These are phyloP conservation scores for Sandelia bainsii DNA, from an alignment of 2,797 vertebrate genomes.

Conservation along the genomic window DNA sequence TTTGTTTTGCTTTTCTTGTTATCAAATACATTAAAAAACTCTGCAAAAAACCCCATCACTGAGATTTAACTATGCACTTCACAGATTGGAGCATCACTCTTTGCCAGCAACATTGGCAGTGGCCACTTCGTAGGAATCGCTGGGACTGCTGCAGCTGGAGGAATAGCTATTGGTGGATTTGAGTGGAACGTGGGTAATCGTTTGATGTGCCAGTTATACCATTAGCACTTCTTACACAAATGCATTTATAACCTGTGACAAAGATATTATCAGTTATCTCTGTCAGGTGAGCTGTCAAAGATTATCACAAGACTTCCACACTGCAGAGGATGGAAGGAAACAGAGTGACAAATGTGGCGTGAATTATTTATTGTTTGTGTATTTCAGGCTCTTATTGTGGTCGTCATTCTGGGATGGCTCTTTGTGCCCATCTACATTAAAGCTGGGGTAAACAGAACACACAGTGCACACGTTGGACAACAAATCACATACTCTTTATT, in stretches of 20 bases:
- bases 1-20: not conserved
- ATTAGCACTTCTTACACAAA: slow-evolving; percentile 22
- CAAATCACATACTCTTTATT: not conserved
- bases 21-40: not conserved
- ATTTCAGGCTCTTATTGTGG: slow-evolving; percentile 90
- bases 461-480: not conserved
- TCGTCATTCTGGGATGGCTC: slow-evolving; percentile 92
- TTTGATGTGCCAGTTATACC: not conserved
- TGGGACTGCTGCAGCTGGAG: slow-evolving; percentile 89
- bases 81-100: slow-evolving; percentile 96
- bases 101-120: slow-evolving; percentile 97
- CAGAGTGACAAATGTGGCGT: not conserved
- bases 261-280: slow-evolving; percentile 13
- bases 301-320: not conserved
- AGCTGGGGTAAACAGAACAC: slow-evolving; percentile 86
- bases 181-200: slow-evolving; percentile 93
- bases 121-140: slow-evolving; percentile 97
- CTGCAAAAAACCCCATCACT: too few relatives aligned
- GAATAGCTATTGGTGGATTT: slow-evolving; percentile 92
- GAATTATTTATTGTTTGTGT: slow-evolving; percentile 18
- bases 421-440: slow-evolving; percentile 98
- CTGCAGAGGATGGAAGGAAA: not conserved
- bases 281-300: slow-evolving; percentile 3
- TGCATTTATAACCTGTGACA: slow-evolving; percentile 22
- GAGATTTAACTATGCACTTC: slow-evolving; percentile 4